Percentiles rank a stretch among this genome's conserved stretches.
Evolutionary conservation across 2,888 invertebrate genomes (phyloP).

Genomic region (Ectemnius lituratus): DNA sequence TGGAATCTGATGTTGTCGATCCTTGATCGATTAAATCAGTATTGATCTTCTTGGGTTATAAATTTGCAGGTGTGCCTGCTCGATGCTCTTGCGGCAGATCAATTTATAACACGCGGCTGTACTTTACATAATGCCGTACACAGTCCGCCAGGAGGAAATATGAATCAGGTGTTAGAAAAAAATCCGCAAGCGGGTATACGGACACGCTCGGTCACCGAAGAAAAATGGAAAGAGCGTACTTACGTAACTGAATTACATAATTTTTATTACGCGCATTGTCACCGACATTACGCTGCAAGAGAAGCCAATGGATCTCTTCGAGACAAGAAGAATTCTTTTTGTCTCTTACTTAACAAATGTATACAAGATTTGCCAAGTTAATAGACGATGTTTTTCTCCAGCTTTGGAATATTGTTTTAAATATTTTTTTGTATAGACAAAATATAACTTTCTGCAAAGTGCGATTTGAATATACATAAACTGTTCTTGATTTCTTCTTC

Average conservation of each 20-base stretch:
- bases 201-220: constrained; percentile 4
- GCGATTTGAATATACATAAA: constrained; percentile 27
- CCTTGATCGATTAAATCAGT: no score
- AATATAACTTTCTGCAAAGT: constrained; percentile 13
- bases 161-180: constrained; percentile 31
- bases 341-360: no score
- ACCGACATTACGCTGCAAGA: not conserved
- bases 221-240: constrained; percentile 5
- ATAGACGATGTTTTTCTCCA: no score
- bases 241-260: constrained; percentile 34
- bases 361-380: no score
- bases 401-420: not conserved
- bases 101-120: constrained; percentile 28
- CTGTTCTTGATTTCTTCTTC: constrained; percentile 33
- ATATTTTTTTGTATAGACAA: not conserved
- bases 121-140: constrained; percentile 36
- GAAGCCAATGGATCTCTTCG: no score
- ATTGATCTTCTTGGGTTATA: no score
- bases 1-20: no score
- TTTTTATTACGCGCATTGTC: constrained; percentile 23
- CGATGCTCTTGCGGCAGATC: not conserved
- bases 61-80: no score
- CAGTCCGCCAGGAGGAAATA: constrained; percentile 22
- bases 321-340: no score
- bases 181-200: constrained; percentile 7